A percentile compares a stretch with the other conserved stretches of the same genome.
These are phyloP conservation scores for Enteromius thamalakanensis DNA, from an alignment of 2,797 vertebrate genomes.

Conservation along the genomic window DNA sequence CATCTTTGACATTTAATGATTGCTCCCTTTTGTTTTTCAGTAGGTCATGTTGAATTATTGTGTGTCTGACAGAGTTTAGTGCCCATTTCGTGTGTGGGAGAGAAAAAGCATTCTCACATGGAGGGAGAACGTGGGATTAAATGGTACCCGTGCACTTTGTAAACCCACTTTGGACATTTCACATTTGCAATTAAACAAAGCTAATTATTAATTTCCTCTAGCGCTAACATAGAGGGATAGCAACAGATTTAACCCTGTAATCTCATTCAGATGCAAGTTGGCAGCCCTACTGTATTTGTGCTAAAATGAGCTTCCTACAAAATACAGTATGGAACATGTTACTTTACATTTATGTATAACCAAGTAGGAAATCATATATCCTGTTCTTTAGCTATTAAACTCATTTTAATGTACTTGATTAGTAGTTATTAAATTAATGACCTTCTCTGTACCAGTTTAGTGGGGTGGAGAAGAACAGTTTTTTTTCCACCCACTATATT, in stretches of 20 bases:
- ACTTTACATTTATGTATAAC: background rate
- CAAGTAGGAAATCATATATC: background rate
- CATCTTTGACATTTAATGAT: conserved; percentile 33
- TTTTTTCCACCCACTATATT: too few relatives aligned
- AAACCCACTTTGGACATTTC: conserved; percentile 5
- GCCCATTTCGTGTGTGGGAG: background rate
- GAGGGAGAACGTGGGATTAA: background rate
- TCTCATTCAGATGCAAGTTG: background rate
- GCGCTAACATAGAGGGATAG: background rate
- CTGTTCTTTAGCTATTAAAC: background rate
- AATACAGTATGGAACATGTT: background rate
- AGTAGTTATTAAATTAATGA: background rate
- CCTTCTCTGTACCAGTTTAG: background rate
- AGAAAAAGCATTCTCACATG: background rate
- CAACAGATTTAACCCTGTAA: background rate
- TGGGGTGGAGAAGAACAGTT: too few relatives aligned
- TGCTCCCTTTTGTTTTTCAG: conserved; percentile 17
- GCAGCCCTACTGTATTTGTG: background rate
- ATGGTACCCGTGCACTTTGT: background rate
- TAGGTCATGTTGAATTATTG: conserved; percentile 18
- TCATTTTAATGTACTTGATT: background rate
- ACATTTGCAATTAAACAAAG: conserved; percentile 3
- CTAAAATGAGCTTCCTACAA: background rate
- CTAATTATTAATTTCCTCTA: background rate
- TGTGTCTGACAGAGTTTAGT: conserved; percentile 5